Evolutionary conservation across 2,888 invertebrate genomes (phyloP), one percentile per base, ranked within the genome.

Genomic region (Oscheius sp.): DNA sequence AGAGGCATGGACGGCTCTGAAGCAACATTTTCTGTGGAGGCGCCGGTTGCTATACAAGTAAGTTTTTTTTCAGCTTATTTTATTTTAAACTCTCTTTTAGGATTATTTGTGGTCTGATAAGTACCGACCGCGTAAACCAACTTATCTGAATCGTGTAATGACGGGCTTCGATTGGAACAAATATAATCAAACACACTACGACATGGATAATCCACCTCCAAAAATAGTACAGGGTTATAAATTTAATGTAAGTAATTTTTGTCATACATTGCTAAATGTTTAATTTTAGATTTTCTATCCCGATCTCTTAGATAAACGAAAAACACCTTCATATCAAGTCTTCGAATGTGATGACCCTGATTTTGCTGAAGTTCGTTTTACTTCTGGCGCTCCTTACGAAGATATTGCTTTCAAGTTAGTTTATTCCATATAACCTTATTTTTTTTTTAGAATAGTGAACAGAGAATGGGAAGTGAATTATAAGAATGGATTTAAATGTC

Each of bases 141-240:
- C 97, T 22, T 99, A 98, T 88, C 96, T 98, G 89, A 99, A 99
- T 89, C 87, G 90, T 70, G 90, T 90, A 6, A 89, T 89, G 80
- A 90, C 89, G 2, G 98, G 98, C 17, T 99, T 98, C 88, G 98
- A 99, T 86, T 99, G 98, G 98, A 98, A 98, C 89, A 98, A 99
- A 88, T 99, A 99, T 89, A 99, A 99, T 89, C 98, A 98, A 89
- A 98, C 98, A 1, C 98, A 98, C 89, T 99, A 99, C 88, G 98
- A 98, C 87, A 95, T 97, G 92, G 98, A 99, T 88, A 98, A 99
- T 89, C 98, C 98, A 59, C 98, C 98, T 8, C 98, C 98, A 0
- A 99, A 99, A 89, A 96, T 98, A 86, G 98, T 99, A 0, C 98
- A 98, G 88, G 98, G 98, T 6, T 99, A 98, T 89, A 97, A 98